These are phyloP conservation scores for Acrocephalus arundinaceus DNA, from an alignment of 2,113 vertebrate species.

Conservation along the genomic window DNA sequence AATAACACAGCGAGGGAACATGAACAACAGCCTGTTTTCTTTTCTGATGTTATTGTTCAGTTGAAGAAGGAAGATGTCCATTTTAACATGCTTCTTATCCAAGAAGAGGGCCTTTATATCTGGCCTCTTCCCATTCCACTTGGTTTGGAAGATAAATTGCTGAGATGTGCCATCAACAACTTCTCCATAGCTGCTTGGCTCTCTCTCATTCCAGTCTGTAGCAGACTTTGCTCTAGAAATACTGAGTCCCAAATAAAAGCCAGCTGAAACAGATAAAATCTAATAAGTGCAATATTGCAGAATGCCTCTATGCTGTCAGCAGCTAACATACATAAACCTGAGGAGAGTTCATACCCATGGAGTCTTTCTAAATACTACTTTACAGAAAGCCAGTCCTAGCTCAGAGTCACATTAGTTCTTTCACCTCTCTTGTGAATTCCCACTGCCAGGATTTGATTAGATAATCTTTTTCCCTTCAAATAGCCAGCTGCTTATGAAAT, in stretches of 20 bases:
- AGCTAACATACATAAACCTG: background rate
- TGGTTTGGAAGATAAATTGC: background rate
- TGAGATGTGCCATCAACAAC: background rate
- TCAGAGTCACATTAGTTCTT: background rate
- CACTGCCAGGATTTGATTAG: constrained; percentile 7
- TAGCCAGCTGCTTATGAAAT: constrained; percentile 8
- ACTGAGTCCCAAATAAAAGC: background rate
- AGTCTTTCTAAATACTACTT: background rate
- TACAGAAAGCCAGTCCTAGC: background rate
- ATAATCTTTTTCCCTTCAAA: background rate
- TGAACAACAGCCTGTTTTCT: background rate
- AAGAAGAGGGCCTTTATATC: background rate
- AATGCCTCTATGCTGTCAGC: background rate
- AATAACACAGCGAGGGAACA: background rate
- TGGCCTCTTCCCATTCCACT: background rate
- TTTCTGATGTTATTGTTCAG: background rate
- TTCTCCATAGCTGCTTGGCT: background rate
- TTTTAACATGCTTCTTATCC: background rate
- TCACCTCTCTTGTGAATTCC: background rate
- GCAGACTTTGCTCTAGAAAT: background rate
- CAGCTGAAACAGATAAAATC: constrained; percentile 19
- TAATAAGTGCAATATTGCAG: background rate
- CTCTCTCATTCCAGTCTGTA: background rate
- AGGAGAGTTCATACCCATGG: background rate
- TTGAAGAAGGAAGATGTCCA: background rate